Evolutionary conservation across 2,888 invertebrate species (phyloP), one percentile per base, ranked within the genome.

Genomic region (Stenodema calcarata): DNA sequence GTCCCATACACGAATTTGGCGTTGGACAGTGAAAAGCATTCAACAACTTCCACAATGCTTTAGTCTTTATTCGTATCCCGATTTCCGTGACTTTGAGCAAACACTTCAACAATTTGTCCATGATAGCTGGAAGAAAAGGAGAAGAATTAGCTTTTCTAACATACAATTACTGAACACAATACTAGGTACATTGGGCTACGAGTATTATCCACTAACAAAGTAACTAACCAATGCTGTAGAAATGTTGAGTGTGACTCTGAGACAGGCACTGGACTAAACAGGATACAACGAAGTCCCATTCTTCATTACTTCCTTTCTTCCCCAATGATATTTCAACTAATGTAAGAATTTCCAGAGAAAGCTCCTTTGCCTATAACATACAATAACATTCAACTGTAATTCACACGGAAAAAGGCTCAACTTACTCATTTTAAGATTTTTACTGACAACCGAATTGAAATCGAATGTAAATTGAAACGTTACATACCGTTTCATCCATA

Each of bases 1-100:
- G 89, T 0, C 93, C 93, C 93, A 93, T 93, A 62, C 93, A 92
- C 54, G 93, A 93, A n/a, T 92, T 91, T 0, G 90, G 88, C 0
- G 92, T 92, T 89, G 91, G 91, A 86, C 91, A 91, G 88, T 93
- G 92, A 89, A 93, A 93, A 0, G 93, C 92, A 18, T 91, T 90
- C 9, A 93, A 91, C 11, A 93, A 89, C 89, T 93, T 92, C 87
- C 91, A 91, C 41, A 92, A 91, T 18, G 85, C 18, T 78, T 87
- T 87, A 1, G 82, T 82, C 30, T 83, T 83, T 7, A 80, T 30
- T 3, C 42, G 44, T 23, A 82, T 78, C 30, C 69, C 42, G 18
- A 62, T 50, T 30, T 81, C 87, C 12, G 84, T 81, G 0, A 86
- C 69, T 44, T 78, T 27, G 7, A 88, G 42, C 62, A 89, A 62